Evolutionary conservation across 1,140 invertebrate species (phyloP).

Genomic region (Cepaea nemoralis): DNA sequence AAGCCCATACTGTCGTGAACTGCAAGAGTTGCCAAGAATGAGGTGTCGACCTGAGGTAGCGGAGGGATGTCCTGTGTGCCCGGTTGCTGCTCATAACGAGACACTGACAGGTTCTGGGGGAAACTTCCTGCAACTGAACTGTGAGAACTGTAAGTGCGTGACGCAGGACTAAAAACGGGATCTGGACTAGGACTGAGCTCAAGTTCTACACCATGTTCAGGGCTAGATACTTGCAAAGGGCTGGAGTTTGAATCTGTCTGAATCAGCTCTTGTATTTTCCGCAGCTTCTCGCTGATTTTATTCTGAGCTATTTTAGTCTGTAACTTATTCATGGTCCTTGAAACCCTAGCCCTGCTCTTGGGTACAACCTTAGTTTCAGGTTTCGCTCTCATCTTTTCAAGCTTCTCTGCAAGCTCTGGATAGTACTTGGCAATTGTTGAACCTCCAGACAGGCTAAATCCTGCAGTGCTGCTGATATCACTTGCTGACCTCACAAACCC

Average conservation of each 20-base stretch:
- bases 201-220: conserved; percentile 7
- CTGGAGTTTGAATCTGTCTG: conserved; percentile 41
- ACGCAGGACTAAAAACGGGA: conserved; percentile 24
- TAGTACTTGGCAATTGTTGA: conserved; percentile 68
- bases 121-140: background rate
- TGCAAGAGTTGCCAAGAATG: conserved; percentile 31
- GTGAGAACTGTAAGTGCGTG: conserved; percentile 27
- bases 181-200: conserved; percentile 22
- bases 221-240: conserved; percentile 33
- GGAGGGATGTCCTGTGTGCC: conserved; percentile 24
- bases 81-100: conserved; percentile 18
- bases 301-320: conserved; percentile 75
- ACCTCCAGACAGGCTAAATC: conserved; percentile 47
- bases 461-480: conserved; percentile 42
- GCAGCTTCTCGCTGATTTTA: conserved; percentile 73
- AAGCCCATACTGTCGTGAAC: conserved; percentile 37
- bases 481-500: conserved; percentile 39
- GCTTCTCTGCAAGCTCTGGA: conserved; percentile 70
- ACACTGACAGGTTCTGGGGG: background rate
- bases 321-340: conserved; percentile 74
- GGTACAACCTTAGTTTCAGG: conserved; percentile 53
- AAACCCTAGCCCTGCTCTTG: conserved; percentile 67
- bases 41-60: conserved; percentile 36
- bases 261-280: conserved; percentile 58
- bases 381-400: conserved; percentile 67